phyloP scores from a whole-genome alignment of 2,888 invertebrate genomes.

The Idaea straminata region DNA sequence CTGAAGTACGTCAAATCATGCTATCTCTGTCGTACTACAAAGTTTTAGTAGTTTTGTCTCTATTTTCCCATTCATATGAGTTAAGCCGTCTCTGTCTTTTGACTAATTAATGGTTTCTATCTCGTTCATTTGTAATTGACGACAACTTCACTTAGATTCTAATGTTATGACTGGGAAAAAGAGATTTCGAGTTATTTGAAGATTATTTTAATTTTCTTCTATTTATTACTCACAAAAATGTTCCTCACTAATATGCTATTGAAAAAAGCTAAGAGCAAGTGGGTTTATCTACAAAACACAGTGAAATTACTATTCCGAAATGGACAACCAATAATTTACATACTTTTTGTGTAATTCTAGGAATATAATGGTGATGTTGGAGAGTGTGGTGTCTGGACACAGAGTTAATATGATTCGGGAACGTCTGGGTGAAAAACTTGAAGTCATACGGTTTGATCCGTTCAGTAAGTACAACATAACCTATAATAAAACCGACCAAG shows the following conservation, averaged over 20 bases:
- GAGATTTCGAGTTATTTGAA: not conserved
- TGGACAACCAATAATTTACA: not conserved
- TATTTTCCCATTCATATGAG: not conserved
- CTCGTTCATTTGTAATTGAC: not conserved
- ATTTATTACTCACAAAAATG: conserved; percentile 62
- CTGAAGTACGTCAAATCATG: not conserved
- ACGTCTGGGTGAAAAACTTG: conserved; percentile 88
- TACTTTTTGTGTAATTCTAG: conserved; percentile 65
- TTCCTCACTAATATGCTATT: conserved; percentile 85
- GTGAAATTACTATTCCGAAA: not conserved
- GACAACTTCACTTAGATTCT: not conserved
- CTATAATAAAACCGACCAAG: too few species aligned
- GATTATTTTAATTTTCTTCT: not conserved
- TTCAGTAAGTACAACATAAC: conserved; percentile 84
- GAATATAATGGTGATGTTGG: conserved; percentile 87
- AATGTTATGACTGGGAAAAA: not conserved
- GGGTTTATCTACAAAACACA: conserved; percentile 49
- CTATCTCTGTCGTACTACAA: conserved; percentile 4
- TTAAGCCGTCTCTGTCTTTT: not conserved
- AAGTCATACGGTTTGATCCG: conserved; percentile 87
- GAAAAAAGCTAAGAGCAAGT: conserved; percentile 90
- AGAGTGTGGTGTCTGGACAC: conserved; percentile 90
- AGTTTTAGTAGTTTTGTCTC: not conserved
- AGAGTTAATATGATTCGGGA: conserved; percentile 83
- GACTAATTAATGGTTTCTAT: not conserved